phyloP scores from a whole-genome alignment of 2,888 invertebrate species.

The Trileptium ribeirensis region DNA sequence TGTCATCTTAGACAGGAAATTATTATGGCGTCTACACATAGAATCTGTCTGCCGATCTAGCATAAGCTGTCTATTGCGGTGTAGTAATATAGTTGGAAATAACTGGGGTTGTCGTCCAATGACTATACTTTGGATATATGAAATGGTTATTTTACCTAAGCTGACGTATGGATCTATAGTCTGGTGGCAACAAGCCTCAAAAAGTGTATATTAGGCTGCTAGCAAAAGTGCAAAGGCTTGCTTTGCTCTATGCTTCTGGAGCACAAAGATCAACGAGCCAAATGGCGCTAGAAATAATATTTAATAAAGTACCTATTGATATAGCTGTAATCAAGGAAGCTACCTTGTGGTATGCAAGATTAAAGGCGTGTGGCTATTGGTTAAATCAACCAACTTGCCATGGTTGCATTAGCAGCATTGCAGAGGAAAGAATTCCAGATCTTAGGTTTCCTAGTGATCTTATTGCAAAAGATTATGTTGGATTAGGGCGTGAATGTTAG shows the following conservation, averaged over 20 bases:
- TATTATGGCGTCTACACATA: background rate
- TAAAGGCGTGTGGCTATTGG: background rate
- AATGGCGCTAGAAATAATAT: too few species aligned
- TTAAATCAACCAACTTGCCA: background rate
- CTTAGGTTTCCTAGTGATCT: background rate
- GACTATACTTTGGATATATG: background rate
- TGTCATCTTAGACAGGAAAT: background rate
- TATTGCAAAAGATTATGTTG: background rate
- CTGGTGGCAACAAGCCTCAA: background rate
- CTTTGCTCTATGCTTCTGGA: background rate
- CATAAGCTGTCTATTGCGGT: too few species aligned
- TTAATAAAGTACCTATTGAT: too few species aligned
- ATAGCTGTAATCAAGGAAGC: too few species aligned
- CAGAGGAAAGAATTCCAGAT: background rate
- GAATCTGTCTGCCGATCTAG: too few species aligned
- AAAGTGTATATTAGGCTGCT: too few species aligned
- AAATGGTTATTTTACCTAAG: background rate
- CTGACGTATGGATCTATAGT: background rate
- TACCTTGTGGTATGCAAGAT: too few species aligned
- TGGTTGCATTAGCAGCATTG: background rate
- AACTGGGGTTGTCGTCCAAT: background rate
- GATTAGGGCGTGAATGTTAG: background rate
- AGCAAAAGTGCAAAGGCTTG: background rate
- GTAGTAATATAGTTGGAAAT: background rate
- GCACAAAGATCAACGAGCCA: background rate